Conservation (phyloP, 2,797 vertebrate genomes). For the Syndactyla subalaris region DNA sequence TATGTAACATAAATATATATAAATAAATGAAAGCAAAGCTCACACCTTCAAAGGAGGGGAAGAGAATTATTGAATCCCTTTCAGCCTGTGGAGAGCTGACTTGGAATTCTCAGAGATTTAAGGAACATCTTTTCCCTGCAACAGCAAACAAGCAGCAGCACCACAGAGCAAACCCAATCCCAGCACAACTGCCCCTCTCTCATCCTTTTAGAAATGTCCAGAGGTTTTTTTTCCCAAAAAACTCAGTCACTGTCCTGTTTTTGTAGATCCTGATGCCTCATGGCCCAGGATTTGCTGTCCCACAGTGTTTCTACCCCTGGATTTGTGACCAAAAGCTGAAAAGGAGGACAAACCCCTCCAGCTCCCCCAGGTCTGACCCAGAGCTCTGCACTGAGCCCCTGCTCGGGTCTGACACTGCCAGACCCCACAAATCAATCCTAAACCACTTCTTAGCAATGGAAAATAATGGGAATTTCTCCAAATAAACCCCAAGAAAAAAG, state of each 20-base stretch:
- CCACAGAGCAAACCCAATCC: background rate
- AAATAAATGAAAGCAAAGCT: background rate
- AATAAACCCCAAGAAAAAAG: background rate
- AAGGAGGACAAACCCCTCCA: background rate
- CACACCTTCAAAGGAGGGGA: background rate
- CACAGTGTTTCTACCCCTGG: rapidly evolving
- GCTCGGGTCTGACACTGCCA: background rate
- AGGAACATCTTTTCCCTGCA: background rate
- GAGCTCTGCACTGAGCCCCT: background rate
- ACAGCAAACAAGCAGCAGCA: background rate
- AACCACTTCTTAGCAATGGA: background rate
- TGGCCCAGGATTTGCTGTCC: rapidly evolving
- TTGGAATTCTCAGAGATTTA: background rate
- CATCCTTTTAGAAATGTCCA: background rate
- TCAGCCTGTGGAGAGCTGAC: background rate
- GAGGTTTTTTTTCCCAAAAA: rapidly evolving
- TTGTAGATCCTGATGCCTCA: background rate
- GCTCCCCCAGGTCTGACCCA: background rate
- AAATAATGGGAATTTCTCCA: background rate
- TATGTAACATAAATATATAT: rapidly evolving
- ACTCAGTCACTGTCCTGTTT: background rate
- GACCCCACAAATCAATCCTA: background rate
- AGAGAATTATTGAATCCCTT: background rate
- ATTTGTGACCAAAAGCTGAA: background rate
- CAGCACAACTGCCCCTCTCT: background rate